These are phyloP conservation scores for Vulpes ferrilata DNA, from an alignment of 2,113 vertebrate genomes.

Conservation along the genomic window DNA sequence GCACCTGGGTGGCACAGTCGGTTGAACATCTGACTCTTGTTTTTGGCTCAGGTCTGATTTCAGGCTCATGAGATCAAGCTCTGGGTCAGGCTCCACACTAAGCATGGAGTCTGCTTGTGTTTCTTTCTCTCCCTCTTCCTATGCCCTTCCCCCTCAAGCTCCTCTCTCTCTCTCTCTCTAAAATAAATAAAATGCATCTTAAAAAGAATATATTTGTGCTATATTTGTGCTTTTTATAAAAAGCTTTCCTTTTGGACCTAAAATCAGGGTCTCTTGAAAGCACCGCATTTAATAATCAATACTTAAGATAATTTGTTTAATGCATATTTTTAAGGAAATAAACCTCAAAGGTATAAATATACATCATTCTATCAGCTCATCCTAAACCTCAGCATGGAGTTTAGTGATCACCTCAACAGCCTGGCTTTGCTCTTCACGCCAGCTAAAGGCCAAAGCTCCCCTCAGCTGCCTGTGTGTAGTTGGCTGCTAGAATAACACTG, in stretches of 20 bases:
- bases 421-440: background rate
- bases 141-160: no score
- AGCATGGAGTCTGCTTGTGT: no score
- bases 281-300: background rate
- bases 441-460: background rate
- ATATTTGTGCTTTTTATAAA: background rate
- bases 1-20: no score
- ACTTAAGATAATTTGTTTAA: constrained; percentile 14
- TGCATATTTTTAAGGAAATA: constrained; percentile 16
- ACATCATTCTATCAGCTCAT: background rate
- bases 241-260: background rate
- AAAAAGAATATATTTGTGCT: background rate
- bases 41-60: no score
- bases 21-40: no score
- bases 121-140: no score
- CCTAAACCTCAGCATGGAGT: background rate
- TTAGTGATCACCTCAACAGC: background rate
- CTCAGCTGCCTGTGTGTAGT: background rate
- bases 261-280: constrained; percentile 47
- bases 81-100: no score
- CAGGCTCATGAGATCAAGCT: no score
- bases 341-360: background rate
- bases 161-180: no score
- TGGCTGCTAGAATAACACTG: background rate
- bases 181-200: no score